Conservation (phyloP, 2,113 vertebrate species). For the Menura novaehollandiae region DNA sequence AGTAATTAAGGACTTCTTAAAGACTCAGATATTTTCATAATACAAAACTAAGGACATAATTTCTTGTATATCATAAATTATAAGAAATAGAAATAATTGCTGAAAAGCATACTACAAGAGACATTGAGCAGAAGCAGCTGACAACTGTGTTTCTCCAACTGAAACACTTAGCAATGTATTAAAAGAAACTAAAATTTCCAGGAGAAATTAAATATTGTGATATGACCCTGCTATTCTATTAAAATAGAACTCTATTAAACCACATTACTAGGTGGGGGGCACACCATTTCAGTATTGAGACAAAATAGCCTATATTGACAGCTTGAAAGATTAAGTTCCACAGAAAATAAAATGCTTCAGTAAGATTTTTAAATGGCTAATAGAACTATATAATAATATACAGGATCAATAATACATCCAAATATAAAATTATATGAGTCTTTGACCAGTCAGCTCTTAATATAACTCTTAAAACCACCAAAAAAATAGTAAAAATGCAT, state of each 20-base stretch:
- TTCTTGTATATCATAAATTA: not conserved
- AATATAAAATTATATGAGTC: not conserved
- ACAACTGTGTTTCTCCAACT: not conserved
- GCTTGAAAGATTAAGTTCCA: not conserved
- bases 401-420: not conserved
- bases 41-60: not conserved
- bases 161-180: not conserved
- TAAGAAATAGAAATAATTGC: not conserved
- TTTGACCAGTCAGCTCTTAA: not conserved
- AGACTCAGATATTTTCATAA: not conserved
- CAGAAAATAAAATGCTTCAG: not conserved
- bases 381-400: not conserved
- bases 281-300: not conserved
- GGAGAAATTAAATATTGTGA: not conserved
- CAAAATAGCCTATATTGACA: not conserved
- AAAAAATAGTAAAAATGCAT: not conserved
- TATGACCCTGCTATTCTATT: not conserved
- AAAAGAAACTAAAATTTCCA: not conserved
- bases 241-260: not conserved
- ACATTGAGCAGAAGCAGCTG: not conserved
- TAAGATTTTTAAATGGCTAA: not conserved
- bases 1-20: not conserved
- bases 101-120: not conserved
- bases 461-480: not conserved
- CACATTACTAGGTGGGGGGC: not conserved